These are phyloP conservation scores for Cyprichromis sp. DNA, from an alignment of 2,113 vertebrate genomes.

Conservation along the genomic window DNA sequence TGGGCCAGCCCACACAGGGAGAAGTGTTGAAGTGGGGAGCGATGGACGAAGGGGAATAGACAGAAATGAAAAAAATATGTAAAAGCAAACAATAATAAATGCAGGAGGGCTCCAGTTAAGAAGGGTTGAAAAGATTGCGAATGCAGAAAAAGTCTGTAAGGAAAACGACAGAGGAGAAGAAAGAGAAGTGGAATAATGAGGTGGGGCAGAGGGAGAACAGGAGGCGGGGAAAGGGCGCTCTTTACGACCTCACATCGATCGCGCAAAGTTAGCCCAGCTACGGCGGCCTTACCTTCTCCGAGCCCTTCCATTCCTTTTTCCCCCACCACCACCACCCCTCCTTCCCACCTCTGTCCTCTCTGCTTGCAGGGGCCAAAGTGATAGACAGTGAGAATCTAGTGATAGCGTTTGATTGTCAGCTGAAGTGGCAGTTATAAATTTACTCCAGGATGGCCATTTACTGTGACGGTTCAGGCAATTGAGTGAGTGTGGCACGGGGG, in stretches of 20 bases:
- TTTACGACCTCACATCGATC: conserved; percentile 62
- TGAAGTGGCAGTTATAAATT: conserved; percentile 77
- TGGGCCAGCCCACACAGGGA: conserved; percentile 63
- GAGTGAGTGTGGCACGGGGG: conserved; percentile 17
- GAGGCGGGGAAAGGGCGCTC: neutral
- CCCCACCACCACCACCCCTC: neutral
- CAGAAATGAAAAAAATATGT: neutral
- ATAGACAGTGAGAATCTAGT: conserved; percentile 69
- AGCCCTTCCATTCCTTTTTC: neutral
- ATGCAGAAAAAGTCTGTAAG: neutral
- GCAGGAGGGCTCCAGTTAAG: neutral
- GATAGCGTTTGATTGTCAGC: conserved; percentile 74
- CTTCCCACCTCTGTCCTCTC: neutral
- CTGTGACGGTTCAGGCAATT: conserved; percentile 49
- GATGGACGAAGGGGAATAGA: neutral
- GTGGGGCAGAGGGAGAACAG: neutral
- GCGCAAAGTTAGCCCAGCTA: conserved; percentile 46
- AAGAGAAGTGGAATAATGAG: neutral
- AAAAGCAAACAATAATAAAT: neutral
- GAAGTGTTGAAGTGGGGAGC: neutral
- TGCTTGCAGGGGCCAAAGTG: conserved; percentile 56
- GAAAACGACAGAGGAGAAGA: neutral
- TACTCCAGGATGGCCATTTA: conserved; percentile 70
- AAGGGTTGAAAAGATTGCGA: neutral
- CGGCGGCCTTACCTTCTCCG: neutral